Evolutionary conservation across 1,140 invertebrate species (phyloP).

Genomic region (Pachypsylla venusta): DNA sequence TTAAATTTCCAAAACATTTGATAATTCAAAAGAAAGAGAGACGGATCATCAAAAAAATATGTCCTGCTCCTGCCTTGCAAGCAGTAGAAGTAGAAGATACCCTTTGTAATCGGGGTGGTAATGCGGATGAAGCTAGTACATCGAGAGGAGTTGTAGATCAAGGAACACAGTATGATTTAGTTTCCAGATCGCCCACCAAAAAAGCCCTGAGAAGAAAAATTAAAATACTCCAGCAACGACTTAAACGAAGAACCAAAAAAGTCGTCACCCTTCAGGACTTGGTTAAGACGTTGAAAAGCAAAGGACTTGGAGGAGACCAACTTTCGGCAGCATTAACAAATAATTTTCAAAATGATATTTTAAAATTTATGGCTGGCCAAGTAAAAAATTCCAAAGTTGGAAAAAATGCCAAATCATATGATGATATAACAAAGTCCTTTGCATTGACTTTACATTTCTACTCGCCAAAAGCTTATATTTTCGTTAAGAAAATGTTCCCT

Average conservation of each 20-base stretch:
- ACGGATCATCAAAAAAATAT: not conserved
- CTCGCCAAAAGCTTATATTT: not conserved
- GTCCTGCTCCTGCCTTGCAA: not conserved
- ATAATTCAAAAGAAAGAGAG: too few species aligned
- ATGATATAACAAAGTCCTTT: not conserved
- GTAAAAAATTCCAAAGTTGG: not conserved
- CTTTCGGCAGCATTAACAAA: not conserved
- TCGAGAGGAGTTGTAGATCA: too few species aligned
- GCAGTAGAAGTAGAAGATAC: too few species aligned
- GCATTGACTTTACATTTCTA: not conserved
- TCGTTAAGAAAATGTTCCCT: not conserved
- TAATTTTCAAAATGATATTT: not conserved
- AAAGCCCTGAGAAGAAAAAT: not conserved
- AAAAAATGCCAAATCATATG: not conserved
- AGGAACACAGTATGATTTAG: not conserved
- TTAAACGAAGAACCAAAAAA: not conserved
- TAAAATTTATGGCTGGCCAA: not conserved
- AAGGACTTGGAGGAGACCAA: not conserved
- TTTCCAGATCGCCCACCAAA: not conserved
- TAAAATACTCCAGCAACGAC: not conserved
- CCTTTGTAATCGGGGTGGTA: not conserved
- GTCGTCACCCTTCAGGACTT: not conserved
- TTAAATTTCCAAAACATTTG: not conserved
- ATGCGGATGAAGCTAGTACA: too few species aligned
- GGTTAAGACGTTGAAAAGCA: not conserved